Conservation (phyloP, 2,113 vertebrate genomes). For the Saguinus midas region DNA sequence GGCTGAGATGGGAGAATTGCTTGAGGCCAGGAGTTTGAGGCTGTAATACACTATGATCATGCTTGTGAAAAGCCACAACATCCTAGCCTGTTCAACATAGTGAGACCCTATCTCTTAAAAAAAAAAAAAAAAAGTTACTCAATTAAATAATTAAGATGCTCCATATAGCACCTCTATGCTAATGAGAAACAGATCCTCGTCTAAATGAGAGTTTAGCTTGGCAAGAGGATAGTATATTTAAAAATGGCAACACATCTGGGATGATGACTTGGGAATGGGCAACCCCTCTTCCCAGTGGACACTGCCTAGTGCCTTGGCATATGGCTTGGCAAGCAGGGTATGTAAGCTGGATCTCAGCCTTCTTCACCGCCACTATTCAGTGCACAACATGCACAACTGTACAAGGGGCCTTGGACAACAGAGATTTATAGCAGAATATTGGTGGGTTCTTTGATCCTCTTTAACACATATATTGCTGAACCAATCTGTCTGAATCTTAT, state of each 20-base stretch:
- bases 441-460: background rate
- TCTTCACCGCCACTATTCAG: background rate
- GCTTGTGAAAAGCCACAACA: background rate
- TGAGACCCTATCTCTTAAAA: background rate
- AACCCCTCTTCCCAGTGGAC: background rate
- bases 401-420: background rate
- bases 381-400: background rate
- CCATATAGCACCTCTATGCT: background rate
- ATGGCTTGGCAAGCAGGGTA: background rate
- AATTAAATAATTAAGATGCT: conserved; percentile 12
- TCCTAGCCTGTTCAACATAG: background rate
- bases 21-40: background rate
- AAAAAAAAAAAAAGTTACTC: background rate
- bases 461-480: background rate
- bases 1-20: background rate
- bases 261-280: background rate
- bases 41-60: background rate
- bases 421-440: background rate
- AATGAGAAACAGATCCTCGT: background rate
- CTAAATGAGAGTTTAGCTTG: background rate
- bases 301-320: background rate
- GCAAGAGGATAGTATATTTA: background rate
- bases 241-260: background rate
- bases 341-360: background rate
- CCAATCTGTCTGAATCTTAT: background rate